phyloP scores from a whole-genome alignment of 2,797 vertebrate genomes.

The Propithecus perrieri region DNA sequence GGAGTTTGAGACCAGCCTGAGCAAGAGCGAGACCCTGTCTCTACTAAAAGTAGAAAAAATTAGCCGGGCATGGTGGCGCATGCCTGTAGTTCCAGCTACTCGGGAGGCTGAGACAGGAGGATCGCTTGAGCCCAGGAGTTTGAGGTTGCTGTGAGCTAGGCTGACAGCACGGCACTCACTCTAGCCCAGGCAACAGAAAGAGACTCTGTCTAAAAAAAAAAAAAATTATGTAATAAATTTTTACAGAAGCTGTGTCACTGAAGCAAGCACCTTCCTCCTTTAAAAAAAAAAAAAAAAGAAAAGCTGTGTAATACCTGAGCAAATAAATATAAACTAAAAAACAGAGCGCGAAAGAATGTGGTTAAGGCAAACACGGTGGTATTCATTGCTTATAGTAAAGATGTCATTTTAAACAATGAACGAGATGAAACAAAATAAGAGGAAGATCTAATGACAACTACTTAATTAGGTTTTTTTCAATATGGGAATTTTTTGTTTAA shows the following conservation, averaged over 20 bases:
- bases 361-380: neutral
- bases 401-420: neutral
- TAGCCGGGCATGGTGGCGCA: too few species aligned
- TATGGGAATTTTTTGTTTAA: neutral
- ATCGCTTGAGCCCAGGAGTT: too few species aligned
- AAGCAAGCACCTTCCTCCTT: neutral
- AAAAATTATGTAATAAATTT: neutral
- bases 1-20: too few species aligned
- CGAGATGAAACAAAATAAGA: too few species aligned
- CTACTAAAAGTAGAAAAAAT: too few species aligned
- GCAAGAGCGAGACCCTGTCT: too few species aligned
- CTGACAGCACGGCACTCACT: too few species aligned
- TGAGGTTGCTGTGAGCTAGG: too few species aligned
- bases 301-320: neutral
- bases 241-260: neutral
- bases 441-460: neutral
- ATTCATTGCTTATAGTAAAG: neutral
- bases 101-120: too few species aligned
- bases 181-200: too few species aligned
- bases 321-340: conserved; percentile 35
- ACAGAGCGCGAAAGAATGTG: neutral
- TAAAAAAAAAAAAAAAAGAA: neutral
- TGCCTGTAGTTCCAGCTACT: too few species aligned
- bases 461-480: neutral
- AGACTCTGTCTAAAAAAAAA: too few species aligned